These are phyloP conservation scores for Dioctria rufipes DNA, from an alignment of 2,888 invertebrate genomes.

Conservation along the genomic window DNA sequence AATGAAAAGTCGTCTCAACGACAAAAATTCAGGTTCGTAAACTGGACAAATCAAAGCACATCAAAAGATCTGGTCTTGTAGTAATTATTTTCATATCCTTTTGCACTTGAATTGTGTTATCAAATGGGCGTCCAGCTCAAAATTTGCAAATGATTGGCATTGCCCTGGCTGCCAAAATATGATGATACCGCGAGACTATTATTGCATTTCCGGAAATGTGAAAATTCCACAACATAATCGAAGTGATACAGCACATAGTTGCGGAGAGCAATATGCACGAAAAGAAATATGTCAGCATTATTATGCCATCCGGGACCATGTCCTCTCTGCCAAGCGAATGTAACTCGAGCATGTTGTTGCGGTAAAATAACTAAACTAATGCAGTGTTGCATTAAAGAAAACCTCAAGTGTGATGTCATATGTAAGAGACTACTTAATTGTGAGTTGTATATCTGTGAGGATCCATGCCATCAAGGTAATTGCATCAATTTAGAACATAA, in stretches of 20 bases:
- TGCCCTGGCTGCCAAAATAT: constrained; percentile 97
- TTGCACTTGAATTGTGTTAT: constrained; percentile 89
- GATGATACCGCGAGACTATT: constrained; percentile 84
- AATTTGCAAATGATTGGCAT: constrained; percentile 88
- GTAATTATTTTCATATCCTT: constrained; percentile 91
- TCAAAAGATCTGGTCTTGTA: constrained; percentile 92
- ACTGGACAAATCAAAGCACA: constrained; percentile 83
- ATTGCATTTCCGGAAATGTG: constrained; percentile 91
- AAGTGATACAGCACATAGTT: constrained; percentile 89
- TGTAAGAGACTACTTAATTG: constrained; percentile 86
- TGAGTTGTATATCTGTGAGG: constrained; percentile 81
- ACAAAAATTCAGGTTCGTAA: constrained; percentile 84
- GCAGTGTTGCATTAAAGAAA: constrained; percentile 80
- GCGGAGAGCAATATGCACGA: constrained; percentile 87
- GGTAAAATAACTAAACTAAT: constrained; percentile 80
- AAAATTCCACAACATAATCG: constrained; percentile 84
- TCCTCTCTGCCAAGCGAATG: constrained; percentile 87
- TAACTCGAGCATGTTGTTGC: constrained; percentile 83
- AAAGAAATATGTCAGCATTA: constrained; percentile 75
- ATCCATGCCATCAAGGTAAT: constrained; percentile 83
- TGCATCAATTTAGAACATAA: constrained; percentile 81
- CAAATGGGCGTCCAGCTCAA: constrained; percentile 92
- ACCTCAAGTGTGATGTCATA: constrained; percentile 86
- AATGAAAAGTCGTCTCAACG: constrained; percentile 78
- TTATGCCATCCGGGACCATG: constrained; percentile 97